Evolutionary conservation across 2,888 invertebrate species (phyloP).

Genomic region (Cantharis nigra): DNA sequence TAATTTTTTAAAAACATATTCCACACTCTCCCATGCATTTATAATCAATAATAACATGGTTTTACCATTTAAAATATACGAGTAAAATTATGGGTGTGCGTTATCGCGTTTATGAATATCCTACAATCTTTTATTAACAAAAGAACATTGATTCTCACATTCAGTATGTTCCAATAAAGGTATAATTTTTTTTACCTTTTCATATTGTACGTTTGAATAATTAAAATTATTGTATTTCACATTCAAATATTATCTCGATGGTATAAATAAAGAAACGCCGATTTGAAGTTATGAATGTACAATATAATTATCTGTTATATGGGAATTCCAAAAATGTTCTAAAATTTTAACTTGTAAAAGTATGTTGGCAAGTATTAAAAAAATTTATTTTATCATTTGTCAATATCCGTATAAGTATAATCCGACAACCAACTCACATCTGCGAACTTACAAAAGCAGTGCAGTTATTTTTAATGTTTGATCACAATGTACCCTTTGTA

Average conservation of each 20-base stretch:
- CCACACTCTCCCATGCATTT: not conserved
- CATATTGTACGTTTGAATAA: not conserved
- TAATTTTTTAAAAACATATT: not conserved
- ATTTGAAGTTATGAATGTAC: not conserved
- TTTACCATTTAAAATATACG: not conserved
- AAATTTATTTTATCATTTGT: constrained; percentile 12
- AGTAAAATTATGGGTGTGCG: constrained; percentile 10
- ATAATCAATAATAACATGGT: not conserved
- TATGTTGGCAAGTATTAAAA: not conserved
- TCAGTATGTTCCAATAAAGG: not conserved
- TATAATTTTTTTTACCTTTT: not conserved
- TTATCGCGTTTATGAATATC: constrained; percentile 1
- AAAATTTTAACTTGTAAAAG: not conserved
- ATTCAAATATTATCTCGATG: not conserved
- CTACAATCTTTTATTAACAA: constrained; percentile 1
- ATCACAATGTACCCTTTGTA: constrained; percentile 18
- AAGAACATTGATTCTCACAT: constrained; percentile 1
- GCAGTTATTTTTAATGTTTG: constrained; percentile 22
- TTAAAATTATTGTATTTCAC: not conserved
- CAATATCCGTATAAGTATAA: not conserved
- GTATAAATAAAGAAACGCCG: not conserved
- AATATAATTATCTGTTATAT: not conserved
- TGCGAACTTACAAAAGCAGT: constrained; percentile 23
- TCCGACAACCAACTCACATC: constrained; percentile 14
- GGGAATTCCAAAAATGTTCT: not conserved